Base-by-base conservation (phyloP, 2,797 vertebrate species). In the Pseudopleuronectes americanus region DNA sequence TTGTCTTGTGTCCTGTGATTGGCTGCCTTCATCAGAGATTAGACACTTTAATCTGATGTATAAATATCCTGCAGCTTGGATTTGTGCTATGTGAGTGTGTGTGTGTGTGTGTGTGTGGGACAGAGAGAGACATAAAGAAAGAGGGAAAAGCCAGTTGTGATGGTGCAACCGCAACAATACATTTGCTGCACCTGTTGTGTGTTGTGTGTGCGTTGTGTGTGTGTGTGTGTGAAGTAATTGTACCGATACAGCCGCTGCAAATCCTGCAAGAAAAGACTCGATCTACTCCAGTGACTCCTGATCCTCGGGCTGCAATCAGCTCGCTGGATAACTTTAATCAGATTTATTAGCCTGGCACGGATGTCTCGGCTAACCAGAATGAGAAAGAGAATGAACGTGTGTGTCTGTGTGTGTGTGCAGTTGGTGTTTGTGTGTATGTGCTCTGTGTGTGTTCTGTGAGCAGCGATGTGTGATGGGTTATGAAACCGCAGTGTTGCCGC, bases 251-350 rank as follows among this genome's bases (percentile, higher is more conserved):
- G 10, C 4, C 38, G 36, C 62, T 49, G 48, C 12, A 68, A 76
- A 73, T 55, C 31, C 68, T 51, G n/a, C 14, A 69, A 70, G 21
- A 72, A 81, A 75, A 65, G 45, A 63, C 16, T 65, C 8, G 26
- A 68, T 84, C 74, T 77, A 66, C 76, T 87, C 74, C 72, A 76
- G 48, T 87, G 85, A 81, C 84, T 90, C 81, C 72, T 87, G 76
- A 89, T 86, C 81, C 84, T 71, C 4, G 73, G 62, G 22, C 54
- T 71, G 67, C 83, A 84, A 80, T 87, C 75, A 89, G 83, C 82
- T 82, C 81, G 26, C 74, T 85, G 86, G 87, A 88, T 85, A 90
- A 91, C 84, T 89, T 89, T 90, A 92, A 92, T 92, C 90, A 90
- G 92, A 92, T 93, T 91, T 89, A 83, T 81, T 85, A 74, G 85